Conservation (phyloP, 2,888 invertebrate species). For the Perdita meconis region DNA sequence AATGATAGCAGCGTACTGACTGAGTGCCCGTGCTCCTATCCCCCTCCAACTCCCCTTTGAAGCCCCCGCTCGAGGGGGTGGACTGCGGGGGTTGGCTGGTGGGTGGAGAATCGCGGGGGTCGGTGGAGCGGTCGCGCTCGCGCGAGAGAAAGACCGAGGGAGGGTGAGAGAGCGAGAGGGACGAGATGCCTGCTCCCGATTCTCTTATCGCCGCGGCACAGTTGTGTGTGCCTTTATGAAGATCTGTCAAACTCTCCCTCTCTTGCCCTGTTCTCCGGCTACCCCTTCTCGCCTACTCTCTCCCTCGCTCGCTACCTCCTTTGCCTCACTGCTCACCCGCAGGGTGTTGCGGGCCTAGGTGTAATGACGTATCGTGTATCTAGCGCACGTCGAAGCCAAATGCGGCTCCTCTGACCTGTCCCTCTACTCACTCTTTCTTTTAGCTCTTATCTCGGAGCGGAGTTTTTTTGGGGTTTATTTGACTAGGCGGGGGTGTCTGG, state of each 20-base stretch:
- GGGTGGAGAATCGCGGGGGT: conserved; percentile 47
- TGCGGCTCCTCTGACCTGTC: conserved; percentile 30
- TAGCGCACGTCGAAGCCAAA: conserved; percentile 59
- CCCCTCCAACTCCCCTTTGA: conserved; percentile 49
- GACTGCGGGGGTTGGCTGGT: too few species aligned
- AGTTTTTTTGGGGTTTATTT: conserved; percentile 52
- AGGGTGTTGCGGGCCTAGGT: conserved; percentile 63
- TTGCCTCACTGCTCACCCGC: conserved; percentile 9
- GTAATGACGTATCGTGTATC: conserved; percentile 68
- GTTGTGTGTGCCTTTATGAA: conserved; percentile 84
- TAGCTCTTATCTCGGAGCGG: conserved; percentile 74
- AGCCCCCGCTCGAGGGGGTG: conserved; percentile 49
- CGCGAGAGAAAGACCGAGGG: too few species aligned
- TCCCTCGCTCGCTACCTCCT: conserved; percentile 6
- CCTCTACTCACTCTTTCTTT: conserved; percentile 80
- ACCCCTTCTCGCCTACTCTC: conserved; percentile 28
- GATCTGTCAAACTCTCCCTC: conserved; percentile 82
- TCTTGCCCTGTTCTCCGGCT: conserved; percentile 8
- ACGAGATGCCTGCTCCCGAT: conserved; percentile 82
- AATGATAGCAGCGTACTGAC: conserved; percentile 85
- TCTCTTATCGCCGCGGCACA: conserved; percentile 83
- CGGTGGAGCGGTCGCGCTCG: conserved; percentile 20
- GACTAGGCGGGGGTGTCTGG: conserved; percentile 8
- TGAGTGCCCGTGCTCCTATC: conserved; percentile 76
- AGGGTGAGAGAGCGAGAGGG: conserved; percentile 57